phyloP scores from a whole-genome alignment of 1,140 invertebrate genomes.

The Drosophila simulans region DNA sequence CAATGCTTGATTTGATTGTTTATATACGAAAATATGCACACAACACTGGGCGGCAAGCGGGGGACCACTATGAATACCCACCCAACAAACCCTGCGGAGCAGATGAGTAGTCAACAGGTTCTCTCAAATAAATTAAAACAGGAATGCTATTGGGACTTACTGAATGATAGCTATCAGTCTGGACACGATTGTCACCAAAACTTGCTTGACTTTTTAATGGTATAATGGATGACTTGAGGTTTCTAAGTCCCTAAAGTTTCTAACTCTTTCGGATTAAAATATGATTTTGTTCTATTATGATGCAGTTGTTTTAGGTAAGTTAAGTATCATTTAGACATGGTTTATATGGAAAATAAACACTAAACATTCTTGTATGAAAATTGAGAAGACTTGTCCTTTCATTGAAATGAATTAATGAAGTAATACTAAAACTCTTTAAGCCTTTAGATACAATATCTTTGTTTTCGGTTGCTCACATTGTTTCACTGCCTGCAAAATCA shows the following conservation, averaged over 20 bases:
- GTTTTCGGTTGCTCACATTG: too few relatives aligned
- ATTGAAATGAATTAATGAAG: too few relatives aligned
- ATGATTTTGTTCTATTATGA: too few relatives aligned
- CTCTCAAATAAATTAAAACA: slow-evolving; percentile 14
- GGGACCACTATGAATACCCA: slow-evolving; percentile 11
- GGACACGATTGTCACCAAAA: background rate
- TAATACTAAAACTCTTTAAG: too few relatives aligned
- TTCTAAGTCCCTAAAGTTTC: background rate
- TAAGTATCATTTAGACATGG: too few relatives aligned
- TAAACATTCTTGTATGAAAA: too few relatives aligned
- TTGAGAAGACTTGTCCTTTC: too few relatives aligned
- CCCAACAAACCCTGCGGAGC: slow-evolving; percentile 6
- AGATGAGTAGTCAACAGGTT: slow-evolving; percentile 22
- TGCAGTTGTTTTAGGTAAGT: too few relatives aligned
- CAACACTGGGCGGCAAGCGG: slow-evolving; percentile 36
- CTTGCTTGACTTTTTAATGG: slow-evolving; percentile 5
- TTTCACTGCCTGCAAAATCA: background rate
- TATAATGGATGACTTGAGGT: background rate
- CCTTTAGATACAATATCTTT: too few relatives aligned
- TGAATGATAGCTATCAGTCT: background rate
- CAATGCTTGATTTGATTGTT: slow-evolving; percentile 78
- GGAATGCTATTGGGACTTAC: slow-evolving; percentile 8
- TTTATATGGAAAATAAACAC: too few relatives aligned
- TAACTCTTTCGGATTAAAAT: background rate
- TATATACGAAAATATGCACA: slow-evolving; percentile 72